A percentile compares a stretch with the other conserved stretches of the same genome.
phyloP scores from a whole-genome alignment of 2,797 vertebrate species.

The Halcyon chelicuti region DNA sequence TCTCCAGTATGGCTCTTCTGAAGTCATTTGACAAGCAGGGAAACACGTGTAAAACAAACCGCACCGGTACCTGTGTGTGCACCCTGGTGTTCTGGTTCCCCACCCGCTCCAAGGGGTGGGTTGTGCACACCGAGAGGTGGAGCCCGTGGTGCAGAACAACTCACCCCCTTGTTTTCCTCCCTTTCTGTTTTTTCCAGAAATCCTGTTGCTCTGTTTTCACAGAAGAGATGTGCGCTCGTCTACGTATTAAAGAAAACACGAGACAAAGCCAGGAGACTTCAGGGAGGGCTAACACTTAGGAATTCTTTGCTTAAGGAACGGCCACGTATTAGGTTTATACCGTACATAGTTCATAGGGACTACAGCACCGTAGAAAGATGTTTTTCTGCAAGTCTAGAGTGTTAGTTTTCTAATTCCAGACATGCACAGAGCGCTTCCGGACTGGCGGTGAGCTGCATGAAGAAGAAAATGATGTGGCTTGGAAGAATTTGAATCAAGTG shows the following conservation, averaged over 20 bases:
- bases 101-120: accelerated
- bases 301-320: not conserved
- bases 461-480: not conserved
- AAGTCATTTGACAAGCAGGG: not conserved
- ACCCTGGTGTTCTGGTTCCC: not conserved
- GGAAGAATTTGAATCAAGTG: not conserved
- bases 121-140: accelerated
- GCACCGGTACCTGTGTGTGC: accelerated
- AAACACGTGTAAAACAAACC: not conserved
- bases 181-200: slow-evolving; percentile 77
- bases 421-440: not conserved
- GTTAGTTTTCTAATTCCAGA: slow-evolving; percentile 27
- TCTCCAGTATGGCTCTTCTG: not conserved
- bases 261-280: slow-evolving; percentile 70
- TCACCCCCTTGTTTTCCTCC: not conserved
- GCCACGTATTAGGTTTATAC: not conserved
- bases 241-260: slow-evolving; percentile 67
- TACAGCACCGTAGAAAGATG: not conserved
- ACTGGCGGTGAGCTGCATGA: not conserved
- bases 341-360: not conserved
- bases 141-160: not conserved
- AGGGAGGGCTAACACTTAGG: slow-evolving; percentile 84
- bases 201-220: slow-evolving; percentile 87
- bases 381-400: slow-evolving; percentile 9
- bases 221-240: slow-evolving; percentile 84